Conservation (phyloP, 1,140 invertebrate species). For the Eriocheir sinensis region DNA sequence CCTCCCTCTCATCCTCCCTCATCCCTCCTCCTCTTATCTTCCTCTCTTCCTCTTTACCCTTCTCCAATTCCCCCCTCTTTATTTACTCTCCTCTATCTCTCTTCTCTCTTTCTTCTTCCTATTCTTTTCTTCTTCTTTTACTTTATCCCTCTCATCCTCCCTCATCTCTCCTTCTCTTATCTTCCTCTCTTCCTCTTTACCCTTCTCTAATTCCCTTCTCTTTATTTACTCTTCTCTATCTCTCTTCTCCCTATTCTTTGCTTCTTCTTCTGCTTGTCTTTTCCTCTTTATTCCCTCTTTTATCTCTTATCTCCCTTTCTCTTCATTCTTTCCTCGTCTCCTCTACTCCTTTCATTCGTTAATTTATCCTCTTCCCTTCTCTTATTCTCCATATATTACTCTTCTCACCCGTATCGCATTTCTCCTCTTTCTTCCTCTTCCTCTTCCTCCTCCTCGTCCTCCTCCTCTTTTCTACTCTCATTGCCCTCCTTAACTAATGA, state of each 20-base stretch:
- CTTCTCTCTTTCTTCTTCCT: background rate
- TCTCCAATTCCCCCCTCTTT: background rate
- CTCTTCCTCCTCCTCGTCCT: conserved; percentile 5
- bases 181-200: background rate
- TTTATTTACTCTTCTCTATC: background rate
- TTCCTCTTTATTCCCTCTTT: background rate
- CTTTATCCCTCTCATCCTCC: background rate
- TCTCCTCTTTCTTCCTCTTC: conserved; percentile 5
- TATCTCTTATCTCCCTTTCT: background rate
- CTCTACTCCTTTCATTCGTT: background rate
- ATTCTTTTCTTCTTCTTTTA: background rate
- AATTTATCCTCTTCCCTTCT: background rate
- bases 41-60: background rate
- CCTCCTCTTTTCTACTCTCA: background rate
- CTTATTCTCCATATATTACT: background rate
- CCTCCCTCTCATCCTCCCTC: too few relatives aligned
- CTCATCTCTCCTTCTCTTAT: background rate
- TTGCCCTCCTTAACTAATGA: background rate
- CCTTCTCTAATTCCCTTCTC: background rate
- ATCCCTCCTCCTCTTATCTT: background rate
- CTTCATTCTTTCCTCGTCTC: background rate
- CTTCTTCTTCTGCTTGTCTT: background rate
- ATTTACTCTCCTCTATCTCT: background rate
- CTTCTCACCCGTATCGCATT: background rate
- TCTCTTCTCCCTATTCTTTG: background rate